phyloP scores from a whole-genome alignment of 2,888 invertebrate species.

The Calliscelio sp. region DNA sequence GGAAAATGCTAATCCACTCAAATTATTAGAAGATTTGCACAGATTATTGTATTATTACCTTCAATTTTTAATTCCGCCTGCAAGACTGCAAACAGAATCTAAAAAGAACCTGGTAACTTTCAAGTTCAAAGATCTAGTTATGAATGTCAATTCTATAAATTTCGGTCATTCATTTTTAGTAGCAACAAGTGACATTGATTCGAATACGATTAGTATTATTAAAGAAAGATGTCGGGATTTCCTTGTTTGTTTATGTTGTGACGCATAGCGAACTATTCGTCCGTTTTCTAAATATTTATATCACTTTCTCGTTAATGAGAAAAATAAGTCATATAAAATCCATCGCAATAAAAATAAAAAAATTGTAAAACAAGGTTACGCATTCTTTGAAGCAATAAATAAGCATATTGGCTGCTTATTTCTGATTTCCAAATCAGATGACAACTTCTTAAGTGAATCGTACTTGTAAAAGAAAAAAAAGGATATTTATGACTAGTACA shows the following conservation, averaged over 20 bases:
- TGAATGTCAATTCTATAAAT: background rate
- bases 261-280: no score
- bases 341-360: no score
- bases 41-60: slow-evolving; percentile 5
- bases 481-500: no score
- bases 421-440: no score
- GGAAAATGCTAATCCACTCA: slow-evolving; percentile 66
- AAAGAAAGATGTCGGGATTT: slow-evolving; percentile 41
- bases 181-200: background rate
- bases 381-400: no score
- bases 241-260: slow-evolving; percentile 27
- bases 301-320: no score
- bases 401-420: no score
- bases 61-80: slow-evolving; percentile 11
- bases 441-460: no score
- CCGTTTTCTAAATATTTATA: no score
- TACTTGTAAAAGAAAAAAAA: no score
- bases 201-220: background rate
- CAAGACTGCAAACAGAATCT: background rate
- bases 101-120: slow-evolving; percentile 4
- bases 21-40: slow-evolving; percentile 69
- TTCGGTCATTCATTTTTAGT: slow-evolving; percentile 5
- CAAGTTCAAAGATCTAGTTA: background rate
- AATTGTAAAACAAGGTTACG: no score
- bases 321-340: no score